These are phyloP conservation scores for Phalloptychus januarius DNA, from an alignment of 2,797 vertebrate genomes.

Conservation along the genomic window DNA sequence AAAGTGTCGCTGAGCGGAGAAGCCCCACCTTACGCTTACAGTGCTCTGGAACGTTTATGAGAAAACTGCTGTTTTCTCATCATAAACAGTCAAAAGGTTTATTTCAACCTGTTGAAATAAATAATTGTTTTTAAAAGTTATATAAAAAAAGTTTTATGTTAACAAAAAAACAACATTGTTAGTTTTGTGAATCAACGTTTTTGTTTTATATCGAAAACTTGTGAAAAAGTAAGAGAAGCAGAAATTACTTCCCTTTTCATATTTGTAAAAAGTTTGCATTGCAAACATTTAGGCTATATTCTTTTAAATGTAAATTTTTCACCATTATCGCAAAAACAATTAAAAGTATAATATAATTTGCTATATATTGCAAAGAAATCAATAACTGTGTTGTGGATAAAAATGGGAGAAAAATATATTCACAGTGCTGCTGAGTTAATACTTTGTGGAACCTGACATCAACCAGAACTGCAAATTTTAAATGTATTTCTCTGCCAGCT, in stretches of 20 bases:
- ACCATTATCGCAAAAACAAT: neutral
- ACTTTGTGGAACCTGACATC: neutral
- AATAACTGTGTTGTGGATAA: neutral
- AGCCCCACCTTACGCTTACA: constrained; percentile 4
- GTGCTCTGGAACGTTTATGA: constrained; percentile 56
- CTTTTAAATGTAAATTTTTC: neutral
- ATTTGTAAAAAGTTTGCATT: neutral
- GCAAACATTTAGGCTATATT: neutral
- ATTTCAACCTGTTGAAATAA: no score
- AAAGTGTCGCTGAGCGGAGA: neutral
- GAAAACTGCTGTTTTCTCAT: no score
- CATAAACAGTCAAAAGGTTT: no score
- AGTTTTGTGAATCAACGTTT: neutral
- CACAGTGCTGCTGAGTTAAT: neutral
- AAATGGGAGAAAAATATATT: neutral
- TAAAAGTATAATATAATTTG: neutral
- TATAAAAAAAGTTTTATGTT: no score
- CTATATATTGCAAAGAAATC: neutral
- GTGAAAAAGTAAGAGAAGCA: neutral
- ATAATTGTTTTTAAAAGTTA: no score
- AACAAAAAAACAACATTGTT: no score
- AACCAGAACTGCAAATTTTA: neutral
- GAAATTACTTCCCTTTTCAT: neutral
- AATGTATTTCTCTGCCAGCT: neutral
- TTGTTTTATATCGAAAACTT: neutral